phyloP scores from a whole-genome alignment of 1,140 invertebrate genomes.

The Drosophila subpulchrella region DNA sequence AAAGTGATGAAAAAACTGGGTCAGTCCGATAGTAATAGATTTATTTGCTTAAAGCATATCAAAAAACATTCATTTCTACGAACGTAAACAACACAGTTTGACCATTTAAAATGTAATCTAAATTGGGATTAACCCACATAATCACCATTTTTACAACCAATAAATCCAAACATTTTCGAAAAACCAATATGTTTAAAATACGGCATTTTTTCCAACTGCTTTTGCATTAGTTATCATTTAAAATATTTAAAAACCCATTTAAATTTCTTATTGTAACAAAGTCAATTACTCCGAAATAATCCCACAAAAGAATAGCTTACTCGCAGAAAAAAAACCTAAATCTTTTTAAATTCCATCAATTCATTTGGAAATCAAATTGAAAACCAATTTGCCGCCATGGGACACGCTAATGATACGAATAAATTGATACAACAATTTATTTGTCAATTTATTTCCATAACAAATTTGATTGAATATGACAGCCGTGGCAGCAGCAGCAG shows the following conservation, averaged over 20 bases:
- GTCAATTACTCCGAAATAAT: conserved; percentile 10
- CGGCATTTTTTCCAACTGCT: no score
- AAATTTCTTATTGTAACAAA: not conserved
- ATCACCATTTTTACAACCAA: no score
- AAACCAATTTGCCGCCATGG: conserved; percentile 43
- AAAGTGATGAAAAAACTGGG: conserved; percentile 16
- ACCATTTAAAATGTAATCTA: not conserved
- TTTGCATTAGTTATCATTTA: not conserved
- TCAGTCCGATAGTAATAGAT: conserved; percentile 11
- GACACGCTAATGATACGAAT: conserved; percentile 37
- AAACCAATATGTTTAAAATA: no score
- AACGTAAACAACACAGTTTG: not conserved
- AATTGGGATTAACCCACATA: no score
- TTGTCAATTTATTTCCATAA: conserved; percentile 79
- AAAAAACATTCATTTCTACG: not conserved
- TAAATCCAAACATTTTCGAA: not conserved
- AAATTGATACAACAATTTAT: conserved; percentile 59
- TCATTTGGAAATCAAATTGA: conserved; percentile 46
- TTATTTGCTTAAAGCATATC: conserved; percentile 11
- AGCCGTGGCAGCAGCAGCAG: conserved; percentile 1
- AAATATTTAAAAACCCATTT: not conserved
- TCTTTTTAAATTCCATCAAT: conserved; percentile 41
- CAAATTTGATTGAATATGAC: conserved; percentile 74
- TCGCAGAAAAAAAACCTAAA: conserved; percentile 4
- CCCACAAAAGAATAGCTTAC: conserved; percentile 7